Evolutionary conservation across 2,113 vertebrate species (phyloP).

Genomic region (Bubo bubo): DNA sequence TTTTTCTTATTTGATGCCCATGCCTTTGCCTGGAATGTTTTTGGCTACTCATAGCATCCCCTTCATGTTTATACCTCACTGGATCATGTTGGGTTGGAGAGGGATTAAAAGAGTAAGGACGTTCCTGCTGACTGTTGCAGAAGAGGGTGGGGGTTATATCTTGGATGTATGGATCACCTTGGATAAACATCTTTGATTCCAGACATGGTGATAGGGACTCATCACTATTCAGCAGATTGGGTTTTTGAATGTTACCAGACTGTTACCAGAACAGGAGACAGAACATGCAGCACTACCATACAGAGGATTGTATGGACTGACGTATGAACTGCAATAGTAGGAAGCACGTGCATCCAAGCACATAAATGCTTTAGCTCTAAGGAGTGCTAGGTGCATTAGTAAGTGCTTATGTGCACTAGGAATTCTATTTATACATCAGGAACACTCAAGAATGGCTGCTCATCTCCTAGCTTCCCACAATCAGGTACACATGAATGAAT

Average conservation of each 20-base stretch:
- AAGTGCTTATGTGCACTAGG: neutral
- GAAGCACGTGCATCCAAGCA: neutral
- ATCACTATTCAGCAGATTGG: neutral
- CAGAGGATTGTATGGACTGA: neutral
- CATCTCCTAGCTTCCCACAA: neutral
- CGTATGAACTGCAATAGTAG: neutral
- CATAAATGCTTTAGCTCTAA: neutral
- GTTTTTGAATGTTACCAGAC: neutral
- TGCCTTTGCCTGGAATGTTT: neutral
- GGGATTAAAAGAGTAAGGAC: neutral
- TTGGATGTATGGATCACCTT: neutral
- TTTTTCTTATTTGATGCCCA: neutral
- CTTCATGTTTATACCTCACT: neutral
- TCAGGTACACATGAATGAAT: neutral
- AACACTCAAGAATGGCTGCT: neutral
- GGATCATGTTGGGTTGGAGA: neutral
- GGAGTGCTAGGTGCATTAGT: neutral
- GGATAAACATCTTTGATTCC: neutral
- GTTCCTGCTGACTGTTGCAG: neutral
- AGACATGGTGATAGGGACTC: neutral
- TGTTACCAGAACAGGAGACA: neutral
- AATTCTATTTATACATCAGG: neutral
- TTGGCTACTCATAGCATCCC: neutral
- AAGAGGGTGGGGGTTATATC: neutral
- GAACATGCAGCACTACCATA: neutral